Evolutionary conservation across 2,113 vertebrate genomes (phyloP), one percentile per base, ranked within the genome.

Genomic region (Nerophis ophidion): DNA sequence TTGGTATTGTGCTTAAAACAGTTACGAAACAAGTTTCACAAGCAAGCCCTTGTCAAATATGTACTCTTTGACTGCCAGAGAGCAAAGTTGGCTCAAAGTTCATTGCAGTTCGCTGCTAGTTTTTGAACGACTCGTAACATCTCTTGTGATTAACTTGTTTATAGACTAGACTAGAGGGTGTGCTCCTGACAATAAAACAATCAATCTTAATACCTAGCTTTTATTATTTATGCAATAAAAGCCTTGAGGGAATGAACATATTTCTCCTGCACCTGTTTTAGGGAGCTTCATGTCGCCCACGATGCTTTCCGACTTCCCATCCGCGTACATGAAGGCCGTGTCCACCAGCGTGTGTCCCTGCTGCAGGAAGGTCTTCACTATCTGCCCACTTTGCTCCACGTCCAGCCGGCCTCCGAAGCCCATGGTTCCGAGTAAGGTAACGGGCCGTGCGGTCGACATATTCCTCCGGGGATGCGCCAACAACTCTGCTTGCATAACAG

Each of bases 251-350:
- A 26, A 26, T 26, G 26, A 26, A 26, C 26, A 26, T 4, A 4
- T 10, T 4, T 17, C 11, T n/a, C 19, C 17, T 40, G 4, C 62
- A 91, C 88, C 86, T 76, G 88, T 86, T 63, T 83, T 70, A 0
- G 85, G 86, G 0, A 92, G 90, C 50, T 89, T 74, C 89, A 96
- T 86, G 68, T 52, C 53, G 5, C 95, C 95, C 54, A 98, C 79
- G 70, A 96, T 81, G 0, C 61, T 69, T 82, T 98, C 96, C 0
- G 95, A 89, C 80, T 90, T 91, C 5, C 95, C 95, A 1, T 90
- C 92, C 48, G 53, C 44, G 77, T 98, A 98, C 87, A 97, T 91
- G 59, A 89, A 71, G 34, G 96, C 96, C 5, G 92, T 93, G 82
- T 98, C 95, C 77, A 98, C 26, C 8, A 88, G 86, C 0, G 48